Base-by-base conservation (phyloP, 2,797 vertebrate genomes). In the Streptopelia turtur region DNA sequence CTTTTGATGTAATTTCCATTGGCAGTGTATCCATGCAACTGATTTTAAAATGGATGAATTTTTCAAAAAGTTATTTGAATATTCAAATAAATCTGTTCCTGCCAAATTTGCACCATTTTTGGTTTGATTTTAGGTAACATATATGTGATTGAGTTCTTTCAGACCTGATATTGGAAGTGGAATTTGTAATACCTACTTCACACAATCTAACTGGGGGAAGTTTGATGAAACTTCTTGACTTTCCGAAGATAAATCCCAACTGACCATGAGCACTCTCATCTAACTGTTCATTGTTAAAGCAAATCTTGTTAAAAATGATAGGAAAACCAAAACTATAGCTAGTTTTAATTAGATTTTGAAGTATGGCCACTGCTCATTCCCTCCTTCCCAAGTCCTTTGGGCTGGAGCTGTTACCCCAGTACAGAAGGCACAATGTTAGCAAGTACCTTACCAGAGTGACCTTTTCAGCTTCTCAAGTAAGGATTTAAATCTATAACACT, bases 21-120 rank as follows among this genome's bases (percentile, higher is more conserved):
- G 90, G 37, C 3, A 3, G 30, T 82, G 7, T 86, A 60, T 71
- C 33, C 2, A 4, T 69, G 45, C 28, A 64, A 85, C 41, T 81
- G 55, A 77, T 93, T 91, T 91, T 95, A 55, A 89, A 82, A 83
- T 82, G 35, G 49, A 91, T 70, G 12, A 78, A 81, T 92, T 92
- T 47, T 90, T 88, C 14, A 84, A 79, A 81, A 90, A 89, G 45
- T 63, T 3, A 61, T 69, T 88, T 95, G 57, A 90, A 93, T 89
- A 89, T 95, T 92, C 59, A 92, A 66, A 86, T 78, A 91, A 93
- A 87, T 93, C 56, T 82, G 68, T 82, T 90, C n/a, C 74, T 86
- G 55, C 27, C 55, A 90, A 91, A 71, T 81, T 45, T 64, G 55
- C 82, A n/a, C 30, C 31, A 41, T 64, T 81, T 79, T 74, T 43